A percentile compares a stretch with the other conserved stretches of the same genome.
Conservation (phyloP, 1,140 invertebrate species). For the Drusus annulatus region DNA sequence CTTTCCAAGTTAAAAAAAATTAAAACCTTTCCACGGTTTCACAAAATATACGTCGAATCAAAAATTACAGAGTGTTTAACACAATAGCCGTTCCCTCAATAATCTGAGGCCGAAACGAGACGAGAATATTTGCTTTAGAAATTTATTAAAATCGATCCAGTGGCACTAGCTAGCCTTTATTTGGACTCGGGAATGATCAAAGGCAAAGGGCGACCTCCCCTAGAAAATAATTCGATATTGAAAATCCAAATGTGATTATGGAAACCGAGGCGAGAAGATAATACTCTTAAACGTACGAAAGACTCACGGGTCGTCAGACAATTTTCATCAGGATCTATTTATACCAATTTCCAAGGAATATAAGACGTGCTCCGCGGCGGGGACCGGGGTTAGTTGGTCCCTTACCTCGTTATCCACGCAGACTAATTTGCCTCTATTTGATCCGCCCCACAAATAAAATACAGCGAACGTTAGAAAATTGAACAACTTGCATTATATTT, state of each 20-base stretch:
- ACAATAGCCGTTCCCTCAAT: no score
- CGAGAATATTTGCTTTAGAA: not conserved
- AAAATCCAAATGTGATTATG: conserved; percentile 11
- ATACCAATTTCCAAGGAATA: not conserved
- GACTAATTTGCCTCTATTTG: no score
- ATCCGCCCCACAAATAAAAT: no score
- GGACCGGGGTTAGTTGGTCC: no score
- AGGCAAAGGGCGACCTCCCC: not conserved
- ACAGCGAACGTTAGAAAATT: no score
- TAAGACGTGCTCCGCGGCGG: no score
- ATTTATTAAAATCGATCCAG: not conserved
- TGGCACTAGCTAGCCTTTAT: not conserved
- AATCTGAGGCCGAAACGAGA: not conserved
- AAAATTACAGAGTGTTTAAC: no score
- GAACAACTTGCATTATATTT: no score
- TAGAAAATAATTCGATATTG: conserved; percentile 6
- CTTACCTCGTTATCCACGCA: no score
- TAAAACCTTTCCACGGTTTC: no score
- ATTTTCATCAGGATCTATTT: not conserved
- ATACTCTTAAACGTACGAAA: conserved; percentile 14
- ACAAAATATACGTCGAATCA: no score
- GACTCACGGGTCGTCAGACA: not conserved
- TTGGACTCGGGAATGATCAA: not conserved
- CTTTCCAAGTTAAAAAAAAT: no score
- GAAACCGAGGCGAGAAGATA: not conserved